phyloP scores from a whole-genome alignment of 2,113 vertebrate species.

The Semnopithecus entellus region DNA sequence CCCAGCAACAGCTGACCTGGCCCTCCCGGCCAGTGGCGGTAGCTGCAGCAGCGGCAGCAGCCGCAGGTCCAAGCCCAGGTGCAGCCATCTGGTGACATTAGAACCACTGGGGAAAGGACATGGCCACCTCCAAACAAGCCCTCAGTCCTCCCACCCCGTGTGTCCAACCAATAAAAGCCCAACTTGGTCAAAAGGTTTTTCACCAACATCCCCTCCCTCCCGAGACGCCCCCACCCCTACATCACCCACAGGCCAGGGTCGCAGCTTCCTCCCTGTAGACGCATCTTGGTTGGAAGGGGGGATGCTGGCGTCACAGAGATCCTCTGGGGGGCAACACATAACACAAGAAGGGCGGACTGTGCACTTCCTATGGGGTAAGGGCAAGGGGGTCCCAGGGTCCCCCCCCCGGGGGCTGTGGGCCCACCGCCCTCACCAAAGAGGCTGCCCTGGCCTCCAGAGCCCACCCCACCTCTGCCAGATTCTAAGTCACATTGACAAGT shows the following conservation, averaged over 20 bases:
- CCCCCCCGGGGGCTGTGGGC: background rate
- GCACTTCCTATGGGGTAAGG: fast-evolving
- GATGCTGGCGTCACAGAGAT: too few species aligned
- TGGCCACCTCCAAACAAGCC: background rate
- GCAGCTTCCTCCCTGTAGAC: too few species aligned
- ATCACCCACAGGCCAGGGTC: background rate
- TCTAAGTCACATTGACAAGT: fast-evolving
- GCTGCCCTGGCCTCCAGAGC: background rate
- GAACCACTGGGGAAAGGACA: too few species aligned
- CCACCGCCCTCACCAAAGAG: background rate
- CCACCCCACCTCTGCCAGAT: fast-evolving
- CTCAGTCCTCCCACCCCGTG: fast-evolving
- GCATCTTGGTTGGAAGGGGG: too few species aligned
- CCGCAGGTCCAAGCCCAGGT: background rate
- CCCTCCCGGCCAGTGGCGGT: background rate
- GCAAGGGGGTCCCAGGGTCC: background rate
- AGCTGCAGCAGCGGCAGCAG: background rate
- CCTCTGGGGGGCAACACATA: too few species aligned
- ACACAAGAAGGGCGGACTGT: fast-evolving
- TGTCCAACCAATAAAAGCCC: background rate
- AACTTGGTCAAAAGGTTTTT: background rate
- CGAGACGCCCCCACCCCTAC: background rate
- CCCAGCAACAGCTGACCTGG: background rate
- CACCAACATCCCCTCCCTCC: background rate
- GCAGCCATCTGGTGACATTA: background rate